Evolutionary conservation across 2,113 vertebrate genomes (phyloP).

Genomic region (Globicephala melas): DNA sequence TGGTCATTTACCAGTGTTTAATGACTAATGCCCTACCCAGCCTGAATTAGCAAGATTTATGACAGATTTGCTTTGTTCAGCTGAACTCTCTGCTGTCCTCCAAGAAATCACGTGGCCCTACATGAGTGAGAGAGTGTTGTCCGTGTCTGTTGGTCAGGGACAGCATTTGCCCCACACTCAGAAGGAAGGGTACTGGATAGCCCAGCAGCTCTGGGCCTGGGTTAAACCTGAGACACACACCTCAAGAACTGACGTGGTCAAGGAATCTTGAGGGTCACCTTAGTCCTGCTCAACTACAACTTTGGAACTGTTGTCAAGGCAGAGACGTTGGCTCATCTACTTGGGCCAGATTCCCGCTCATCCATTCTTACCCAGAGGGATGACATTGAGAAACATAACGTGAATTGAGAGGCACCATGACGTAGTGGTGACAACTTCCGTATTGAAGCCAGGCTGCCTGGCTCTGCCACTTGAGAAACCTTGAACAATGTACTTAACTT

Average conservation of each 20-base stretch:
- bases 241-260: background rate
- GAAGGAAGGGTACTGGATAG: background rate
- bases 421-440: rapidly evolving
- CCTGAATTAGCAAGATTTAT: slow-evolving; percentile 37
- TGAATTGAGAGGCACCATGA: rapidly evolving
- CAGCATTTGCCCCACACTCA: background rate
- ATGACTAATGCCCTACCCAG: slow-evolving; percentile 47
- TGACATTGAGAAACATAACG: background rate
- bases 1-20: slow-evolving; percentile 54
- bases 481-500: background rate
- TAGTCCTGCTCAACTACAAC: too few species aligned
- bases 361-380: rapidly evolving
- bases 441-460: background rate
- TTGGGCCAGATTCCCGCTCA: too few species aligned
- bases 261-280: background rate
- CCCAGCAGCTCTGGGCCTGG: background rate
- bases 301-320: rapidly evolving
- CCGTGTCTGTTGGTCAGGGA: rapidly evolving
- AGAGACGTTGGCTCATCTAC: background rate
- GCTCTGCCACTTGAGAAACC: background rate
- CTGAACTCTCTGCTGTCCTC: slow-evolving; percentile 28
- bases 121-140: rapidly evolving
- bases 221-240: background rate
- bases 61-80: slow-evolving; percentile 51
- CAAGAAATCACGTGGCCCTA: background rate